phyloP scores from a whole-genome alignment of 2,888 invertebrate species.

The Amiota communis region DNA sequence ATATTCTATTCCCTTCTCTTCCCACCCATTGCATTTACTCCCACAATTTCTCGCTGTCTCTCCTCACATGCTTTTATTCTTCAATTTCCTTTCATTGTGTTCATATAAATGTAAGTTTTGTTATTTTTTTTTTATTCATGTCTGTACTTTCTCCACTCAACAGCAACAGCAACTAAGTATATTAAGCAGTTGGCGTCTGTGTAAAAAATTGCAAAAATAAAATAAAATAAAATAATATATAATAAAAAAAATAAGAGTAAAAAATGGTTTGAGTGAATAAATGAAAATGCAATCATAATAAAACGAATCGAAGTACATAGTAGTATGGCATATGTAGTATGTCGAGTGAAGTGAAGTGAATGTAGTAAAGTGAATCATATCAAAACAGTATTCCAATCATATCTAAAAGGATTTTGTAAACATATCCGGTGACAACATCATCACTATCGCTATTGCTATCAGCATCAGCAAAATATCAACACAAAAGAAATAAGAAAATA shows the following conservation, averaged over 20 bases:
- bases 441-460: neutral
- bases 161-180: slow-evolving; percentile 41
- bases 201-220: slow-evolving; percentile 12
- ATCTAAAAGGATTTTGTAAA: neutral
- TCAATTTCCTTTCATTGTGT: neutral
- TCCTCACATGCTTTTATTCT: slow-evolving; percentile 51
- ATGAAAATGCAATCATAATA: neutral
- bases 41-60: slow-evolving; percentile 20
- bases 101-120: no score
- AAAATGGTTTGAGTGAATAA: neutral
- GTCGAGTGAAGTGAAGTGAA: slow-evolving; percentile 31
- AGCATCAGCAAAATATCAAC: slow-evolving; percentile 26
- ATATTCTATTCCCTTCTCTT: slow-evolving; percentile 41
- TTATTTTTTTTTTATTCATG: no score
- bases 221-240: slow-evolving; percentile 6
- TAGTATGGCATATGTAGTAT: slow-evolving; percentile 7
- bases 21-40: slow-evolving; percentile 21
- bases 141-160: slow-evolving; percentile 64
- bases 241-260: no score
- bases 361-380: slow-evolving; percentile 26
- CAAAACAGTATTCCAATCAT: neutral
- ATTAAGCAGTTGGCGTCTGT: slow-evolving; percentile 60
- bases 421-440: slow-evolving; percentile 1
- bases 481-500: slow-evolving; percentile 40
- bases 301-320: slow-evolving; percentile 19